Base-by-base conservation (phyloP, 1,140 invertebrate genomes). In the Drosophila elegans region DNA sequence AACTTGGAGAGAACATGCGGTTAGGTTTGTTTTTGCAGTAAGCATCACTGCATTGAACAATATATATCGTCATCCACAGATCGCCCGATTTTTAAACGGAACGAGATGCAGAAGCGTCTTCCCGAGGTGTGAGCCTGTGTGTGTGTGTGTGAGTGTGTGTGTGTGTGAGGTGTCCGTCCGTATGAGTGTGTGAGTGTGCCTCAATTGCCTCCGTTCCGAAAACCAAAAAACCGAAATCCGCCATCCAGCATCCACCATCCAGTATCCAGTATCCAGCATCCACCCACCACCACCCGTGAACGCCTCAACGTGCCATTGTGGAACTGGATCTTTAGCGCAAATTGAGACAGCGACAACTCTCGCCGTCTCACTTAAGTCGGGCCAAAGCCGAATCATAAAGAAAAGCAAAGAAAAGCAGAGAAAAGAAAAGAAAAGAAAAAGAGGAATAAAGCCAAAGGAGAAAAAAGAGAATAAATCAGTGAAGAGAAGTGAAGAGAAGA, bases 181-280 rank as follows among this genome's bases (percentile, higher is more conserved):
- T 38, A 34, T 21, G 56, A 29, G 57, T 21, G 42, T 39, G 36
- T 67, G 63, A 27, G 42, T 39, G 57, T 75, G 52, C 78, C 80
- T 80, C 57, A 84, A 84, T 85, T 80, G 73, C 49, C 51, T 56
- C 44, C 12, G 27, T n/a, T 36, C 42, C 13, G 1, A 6, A 56
- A 16, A 9, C 25, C 41, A 21, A 32, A 6, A 56, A 16, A 9
- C 25, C 41, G 39, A 32, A 32, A 32, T 32, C 29, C 29, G 29
- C 29, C 29, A 32, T 32, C 29, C 5, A 32, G 11, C 27, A 29
- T 29, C 54, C 54, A 12, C 16, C 13, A 10, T 16, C 16, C 32
- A 27, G 16, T 10, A 10, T 34, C 39, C 39, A 16, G 32, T 56
- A 38, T 25, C 16, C 48, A 32, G 46, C 60, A 74, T 55, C 52